phyloP scores from a whole-genome alignment of 2,888 invertebrate species.

The Geotrupes spiniger region DNA sequence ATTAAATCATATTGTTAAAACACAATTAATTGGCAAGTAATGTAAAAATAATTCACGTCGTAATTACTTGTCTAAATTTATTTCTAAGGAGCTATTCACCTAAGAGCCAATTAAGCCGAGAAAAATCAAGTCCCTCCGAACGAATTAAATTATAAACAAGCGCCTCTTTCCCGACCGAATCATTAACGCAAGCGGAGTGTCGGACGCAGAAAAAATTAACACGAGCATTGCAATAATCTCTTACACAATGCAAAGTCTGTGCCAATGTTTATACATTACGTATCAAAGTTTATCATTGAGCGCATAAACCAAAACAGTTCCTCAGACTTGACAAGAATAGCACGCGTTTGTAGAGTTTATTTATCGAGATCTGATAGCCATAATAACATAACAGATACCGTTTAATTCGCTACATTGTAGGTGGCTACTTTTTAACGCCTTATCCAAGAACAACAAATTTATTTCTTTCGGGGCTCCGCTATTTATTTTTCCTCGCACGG shows the following conservation, averaged over 20 bases:
- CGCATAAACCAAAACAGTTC: slow-evolving; percentile 19
- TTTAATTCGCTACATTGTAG: slow-evolving; percentile 2
- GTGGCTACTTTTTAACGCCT: background rate
- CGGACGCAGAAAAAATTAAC: slow-evolving; percentile 1
- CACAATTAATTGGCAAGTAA: too few species aligned
- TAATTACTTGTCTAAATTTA: too few species aligned
- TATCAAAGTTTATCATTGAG: slow-evolving; percentile 22
- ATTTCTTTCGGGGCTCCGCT: too few species aligned
- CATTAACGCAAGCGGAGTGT: background rate
- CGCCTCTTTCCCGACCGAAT: too few species aligned
- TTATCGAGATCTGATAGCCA: slow-evolving; percentile 19
- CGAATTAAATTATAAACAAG: too few species aligned
- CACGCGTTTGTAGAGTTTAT: slow-evolving; percentile 18
- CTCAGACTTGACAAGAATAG: slow-evolving; percentile 20
- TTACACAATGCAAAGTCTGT: slow-evolving; percentile 22
- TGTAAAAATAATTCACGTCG: too few species aligned
- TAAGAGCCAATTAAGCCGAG: too few species aligned
- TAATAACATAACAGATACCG: slow-evolving; percentile 13
- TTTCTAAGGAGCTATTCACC: too few species aligned
- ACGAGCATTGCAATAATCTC: slow-evolving; percentile 16
- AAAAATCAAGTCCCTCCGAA: too few species aligned
- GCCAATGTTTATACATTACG: slow-evolving; percentile 23
- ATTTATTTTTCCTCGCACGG: too few species aligned
- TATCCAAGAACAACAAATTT: too few species aligned
- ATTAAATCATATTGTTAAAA: too few species aligned